Evolutionary conservation across 2,113 vertebrate genomes (phyloP).

Genomic region (Turdus rufiventris): DNA sequence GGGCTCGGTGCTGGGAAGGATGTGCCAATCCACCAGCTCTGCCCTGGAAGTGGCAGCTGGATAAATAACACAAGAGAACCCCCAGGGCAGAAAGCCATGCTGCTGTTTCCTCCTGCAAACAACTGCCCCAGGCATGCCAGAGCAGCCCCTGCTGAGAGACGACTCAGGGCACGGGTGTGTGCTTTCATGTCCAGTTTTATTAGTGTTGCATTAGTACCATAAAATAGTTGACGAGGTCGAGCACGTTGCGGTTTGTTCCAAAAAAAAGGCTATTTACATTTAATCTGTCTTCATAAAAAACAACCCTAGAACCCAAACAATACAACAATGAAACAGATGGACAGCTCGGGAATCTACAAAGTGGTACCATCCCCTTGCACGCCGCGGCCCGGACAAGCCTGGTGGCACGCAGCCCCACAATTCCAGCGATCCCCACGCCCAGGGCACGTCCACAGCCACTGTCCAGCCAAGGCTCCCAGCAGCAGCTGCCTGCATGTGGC

Average conservation of each 20-base stretch:
- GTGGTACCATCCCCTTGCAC: neutral
- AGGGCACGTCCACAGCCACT: rapidly evolving
- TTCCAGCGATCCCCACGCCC: rapidly evolving
- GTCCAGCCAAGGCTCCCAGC: neutral
- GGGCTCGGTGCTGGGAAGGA: neutral
- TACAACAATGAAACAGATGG: conserved; percentile 55
- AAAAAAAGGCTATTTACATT: conserved; percentile 63
- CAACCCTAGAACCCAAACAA: conserved; percentile 47
- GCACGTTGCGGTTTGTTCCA: conserved; percentile 50
- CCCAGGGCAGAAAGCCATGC: neutral
- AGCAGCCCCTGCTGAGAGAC: neutral
- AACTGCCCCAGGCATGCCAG: neutral
- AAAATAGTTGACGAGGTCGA: conserved; percentile 64
- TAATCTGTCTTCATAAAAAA: conserved; percentile 45
- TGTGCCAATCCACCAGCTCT: neutral
- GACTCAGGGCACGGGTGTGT: conserved; percentile 16
- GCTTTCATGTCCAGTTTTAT: conserved; percentile 71
- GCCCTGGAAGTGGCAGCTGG: neutral
- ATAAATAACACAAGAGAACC: neutral
- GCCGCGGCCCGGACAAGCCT: rapidly evolving
- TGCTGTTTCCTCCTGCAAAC: neutral
- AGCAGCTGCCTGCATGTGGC: neutral
- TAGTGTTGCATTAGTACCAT: conserved; percentile 75
- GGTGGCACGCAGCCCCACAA: neutral
- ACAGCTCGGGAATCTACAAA: conserved; percentile 27